A percentile compares a stretch with the other conserved stretches of the same genome.
phyloP scores from a whole-genome alignment of 2,888 invertebrate genomes.

The Ichneumoninae sp. region DNA sequence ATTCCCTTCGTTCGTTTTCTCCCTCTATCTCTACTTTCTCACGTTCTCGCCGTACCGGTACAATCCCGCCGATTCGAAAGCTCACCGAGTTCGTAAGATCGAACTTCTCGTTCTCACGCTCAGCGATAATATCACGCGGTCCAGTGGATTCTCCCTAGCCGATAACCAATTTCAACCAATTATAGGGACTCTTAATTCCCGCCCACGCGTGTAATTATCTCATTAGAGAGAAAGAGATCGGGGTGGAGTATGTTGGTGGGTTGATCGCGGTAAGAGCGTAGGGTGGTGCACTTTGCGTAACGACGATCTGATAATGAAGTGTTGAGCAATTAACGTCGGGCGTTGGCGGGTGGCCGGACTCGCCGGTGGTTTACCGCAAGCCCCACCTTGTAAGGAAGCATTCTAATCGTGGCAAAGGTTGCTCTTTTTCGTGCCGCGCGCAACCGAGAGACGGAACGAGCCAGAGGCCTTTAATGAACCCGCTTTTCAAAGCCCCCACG shows the following conservation, averaged over 20 bases:
- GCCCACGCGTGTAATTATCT: conserved; percentile 54
- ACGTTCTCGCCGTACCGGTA: conserved; percentile 4
- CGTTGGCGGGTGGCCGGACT: conserved; percentile 23
- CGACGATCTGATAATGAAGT: conserved; percentile 52
- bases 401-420: conserved; percentile 59
- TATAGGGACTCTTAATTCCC: conserved; percentile 37
- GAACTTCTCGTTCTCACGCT: conserved; percentile 35
- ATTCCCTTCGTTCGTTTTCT: conserved; percentile 52
- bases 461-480: conserved; percentile 52
- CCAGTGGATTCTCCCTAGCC: neutral
- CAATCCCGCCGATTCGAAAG: conserved; percentile 44
- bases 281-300: conserved; percentile 14
- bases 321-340: conserved; percentile 58
- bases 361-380: conserved; percentile 51
- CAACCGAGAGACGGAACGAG: neutral
- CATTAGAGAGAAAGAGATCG: conserved; percentile 24
- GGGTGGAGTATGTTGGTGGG: neutral
- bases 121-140: neutral
- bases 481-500: conserved; percentile 44
- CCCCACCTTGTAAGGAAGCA: conserved; percentile 31
- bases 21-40: conserved; percentile 18
- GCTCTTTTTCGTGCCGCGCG: conserved; percentile 11
- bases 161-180: conserved; percentile 61
- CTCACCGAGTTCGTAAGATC: conserved; percentile 10
- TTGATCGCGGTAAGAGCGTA: neutral